phyloP scores from a whole-genome alignment of 1,140 invertebrate genomes.

The Drosophila biarmipes region DNA sequence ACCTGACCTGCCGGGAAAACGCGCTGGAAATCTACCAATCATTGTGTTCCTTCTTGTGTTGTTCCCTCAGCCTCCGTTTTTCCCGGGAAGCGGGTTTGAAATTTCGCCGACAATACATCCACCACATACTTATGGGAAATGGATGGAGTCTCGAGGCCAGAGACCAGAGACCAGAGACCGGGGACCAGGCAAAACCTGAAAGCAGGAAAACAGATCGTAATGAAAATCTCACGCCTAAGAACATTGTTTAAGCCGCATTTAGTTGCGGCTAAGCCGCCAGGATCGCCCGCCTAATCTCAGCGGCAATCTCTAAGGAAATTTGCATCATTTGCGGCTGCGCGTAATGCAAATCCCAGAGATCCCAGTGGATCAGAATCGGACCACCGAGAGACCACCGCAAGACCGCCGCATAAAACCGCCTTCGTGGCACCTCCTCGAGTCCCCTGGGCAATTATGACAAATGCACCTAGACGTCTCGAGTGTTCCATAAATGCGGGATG shows the following conservation, averaged over 20 bases:
- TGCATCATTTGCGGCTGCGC: conserved; percentile 72
- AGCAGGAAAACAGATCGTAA: conserved; percentile 18
- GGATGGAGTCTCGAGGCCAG: background rate
- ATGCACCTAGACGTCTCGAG: conserved; percentile 4
- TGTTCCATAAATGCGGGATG: conserved; percentile 10
- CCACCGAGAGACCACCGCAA: conserved; percentile 34
- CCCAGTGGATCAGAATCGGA: conserved; percentile 21
- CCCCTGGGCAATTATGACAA: conserved; percentile 37
- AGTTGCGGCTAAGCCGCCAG: conserved; percentile 63
- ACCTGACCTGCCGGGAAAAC: conserved; percentile 9
- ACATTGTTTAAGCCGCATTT: conserved; percentile 75
- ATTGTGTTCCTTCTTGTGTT: conserved; percentile 29
- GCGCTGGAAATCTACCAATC: conserved; percentile 23
- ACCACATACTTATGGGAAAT: conserved; percentile 7
- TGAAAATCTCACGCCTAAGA: conserved; percentile 80
- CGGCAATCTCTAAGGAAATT: conserved; percentile 73
- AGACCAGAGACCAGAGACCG: background rate
- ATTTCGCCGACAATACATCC: conserved; percentile 58
- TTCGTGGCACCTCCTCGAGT: conserved; percentile 1
- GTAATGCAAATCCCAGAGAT: conserved; percentile 61
- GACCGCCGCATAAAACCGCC: conserved; percentile 13
- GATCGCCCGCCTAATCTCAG: conserved; percentile 55
- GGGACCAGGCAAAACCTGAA: background rate
- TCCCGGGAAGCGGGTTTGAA: conserved; percentile 66
- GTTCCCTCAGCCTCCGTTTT: conserved; percentile 36